A percentile compares a stretch with the other conserved stretches of the same genome.
Evolutionary conservation across 2,888 invertebrate genomes (phyloP).

Genomic region (Coelopa pilipes): DNA sequence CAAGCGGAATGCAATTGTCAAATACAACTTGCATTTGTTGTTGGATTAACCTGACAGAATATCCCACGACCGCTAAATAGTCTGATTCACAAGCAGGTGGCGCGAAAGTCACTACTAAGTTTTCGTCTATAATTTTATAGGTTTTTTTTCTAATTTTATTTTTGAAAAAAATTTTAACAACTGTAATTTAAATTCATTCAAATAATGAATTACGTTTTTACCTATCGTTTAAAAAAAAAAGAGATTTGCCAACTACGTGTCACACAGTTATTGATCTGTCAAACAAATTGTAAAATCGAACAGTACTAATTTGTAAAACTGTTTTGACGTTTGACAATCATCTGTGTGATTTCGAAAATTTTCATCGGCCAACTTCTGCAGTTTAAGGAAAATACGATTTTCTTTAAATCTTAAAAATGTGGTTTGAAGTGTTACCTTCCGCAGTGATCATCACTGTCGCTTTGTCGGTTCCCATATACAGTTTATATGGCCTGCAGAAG

Average conservation of each 20-base stretch:
- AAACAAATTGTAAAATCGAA: background rate
- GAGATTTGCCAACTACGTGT: no score
- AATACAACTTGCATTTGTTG: constrained; percentile 3
- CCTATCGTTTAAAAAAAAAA: no score
- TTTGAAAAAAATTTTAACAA: no score
- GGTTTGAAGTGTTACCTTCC: constrained; percentile 79
- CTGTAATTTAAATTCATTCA: no score
- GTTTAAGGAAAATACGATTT: background rate
- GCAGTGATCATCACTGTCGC: constrained; percentile 72
- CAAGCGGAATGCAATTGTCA: constrained; percentile 43
- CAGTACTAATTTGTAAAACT: background rate
- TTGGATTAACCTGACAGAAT: background rate
- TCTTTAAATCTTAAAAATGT: constrained; percentile 70
- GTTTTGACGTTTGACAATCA: constrained; percentile 9
- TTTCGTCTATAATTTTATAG: no score
- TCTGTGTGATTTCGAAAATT: background rate
- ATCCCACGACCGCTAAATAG: no score
- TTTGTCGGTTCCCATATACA: constrained; percentile 73
- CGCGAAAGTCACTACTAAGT: no score
- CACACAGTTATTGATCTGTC: background rate
- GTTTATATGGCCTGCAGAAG: constrained; percentile 74
- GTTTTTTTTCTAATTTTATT: no score
- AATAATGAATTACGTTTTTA: no score
- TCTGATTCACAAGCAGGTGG: no score
- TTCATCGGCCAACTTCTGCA: background rate